A percentile compares a stretch with the other conserved stretches of the same genome.
These are phyloP conservation scores for Candidula unifasciata DNA, from an alignment of 2,888 invertebrate species.

Conservation along the genomic window DNA sequence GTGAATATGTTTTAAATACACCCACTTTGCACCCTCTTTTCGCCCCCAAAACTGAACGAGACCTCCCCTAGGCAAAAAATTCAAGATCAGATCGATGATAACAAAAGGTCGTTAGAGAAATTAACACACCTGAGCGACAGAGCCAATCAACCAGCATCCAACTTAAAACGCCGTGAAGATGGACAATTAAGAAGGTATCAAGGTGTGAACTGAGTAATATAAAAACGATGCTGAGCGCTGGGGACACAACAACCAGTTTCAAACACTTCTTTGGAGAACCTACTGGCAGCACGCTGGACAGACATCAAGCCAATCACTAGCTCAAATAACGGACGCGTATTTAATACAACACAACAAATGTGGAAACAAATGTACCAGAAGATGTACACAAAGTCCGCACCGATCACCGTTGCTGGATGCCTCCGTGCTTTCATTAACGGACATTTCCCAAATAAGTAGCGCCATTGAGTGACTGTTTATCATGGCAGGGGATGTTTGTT, in stretches of 20 bases:
- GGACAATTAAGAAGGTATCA: neutral
- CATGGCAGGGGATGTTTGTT: too few relatives aligned
- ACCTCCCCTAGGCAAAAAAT: neutral
- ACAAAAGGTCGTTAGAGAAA: neutral
- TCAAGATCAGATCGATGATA: neutral
- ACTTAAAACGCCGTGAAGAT: neutral
- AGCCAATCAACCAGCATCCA: neutral
- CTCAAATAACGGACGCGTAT: neutral
- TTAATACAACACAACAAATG: too few relatives aligned
- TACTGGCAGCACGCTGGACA: neutral
- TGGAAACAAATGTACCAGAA: too few relatives aligned
- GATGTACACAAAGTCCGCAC: too few relatives aligned
- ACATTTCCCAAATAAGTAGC: too few relatives aligned
- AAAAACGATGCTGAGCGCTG: neutral
- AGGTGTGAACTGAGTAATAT: neutral
- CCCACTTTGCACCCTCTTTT: too few relatives aligned
- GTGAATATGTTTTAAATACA: too few relatives aligned
- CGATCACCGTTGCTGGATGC: too few relatives aligned
- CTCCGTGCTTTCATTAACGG: too few relatives aligned
- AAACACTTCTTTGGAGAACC: neutral
- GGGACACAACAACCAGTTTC: neutral
- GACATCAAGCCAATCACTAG: neutral
- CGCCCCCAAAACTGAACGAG: too few relatives aligned
- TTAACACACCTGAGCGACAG: neutral
- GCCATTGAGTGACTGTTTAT: too few relatives aligned